These are phyloP conservation scores for Pemphredon lugubris DNA, from an alignment of 2,888 invertebrate species.

Conservation along the genomic window DNA sequence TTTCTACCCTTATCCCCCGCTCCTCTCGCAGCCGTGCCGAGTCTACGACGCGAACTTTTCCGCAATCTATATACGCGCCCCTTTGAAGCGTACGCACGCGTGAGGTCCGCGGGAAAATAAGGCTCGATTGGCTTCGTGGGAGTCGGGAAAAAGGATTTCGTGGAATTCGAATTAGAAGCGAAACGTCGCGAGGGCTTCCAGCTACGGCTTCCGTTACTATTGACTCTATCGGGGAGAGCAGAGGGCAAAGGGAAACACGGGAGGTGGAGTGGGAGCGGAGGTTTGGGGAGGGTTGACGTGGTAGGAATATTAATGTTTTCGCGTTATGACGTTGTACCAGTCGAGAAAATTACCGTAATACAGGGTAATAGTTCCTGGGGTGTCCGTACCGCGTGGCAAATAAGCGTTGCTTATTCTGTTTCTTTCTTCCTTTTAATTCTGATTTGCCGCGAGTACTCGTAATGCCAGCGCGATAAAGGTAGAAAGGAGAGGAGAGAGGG, in stretches of 20 bases:
- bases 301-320: slow-evolving; percentile 56
- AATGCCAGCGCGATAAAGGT: not conserved
- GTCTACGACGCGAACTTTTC: slow-evolving; percentile 61
- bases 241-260: slow-evolving; percentile 4
- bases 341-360: slow-evolving; percentile 56
- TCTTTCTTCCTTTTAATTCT: not conserved
- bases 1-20: slow-evolving; percentile 15
- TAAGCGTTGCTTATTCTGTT: slow-evolving; percentile 21
- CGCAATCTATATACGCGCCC: slow-evolving; percentile 55
- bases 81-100: slow-evolving; percentile 48
- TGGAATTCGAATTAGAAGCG: slow-evolving; percentile 64
- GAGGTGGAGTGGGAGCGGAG: too few species aligned
- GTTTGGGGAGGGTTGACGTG: slow-evolving; percentile 34
- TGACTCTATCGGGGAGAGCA: slow-evolving; percentile 47
- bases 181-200: slow-evolving; percentile 51
- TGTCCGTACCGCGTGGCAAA: slow-evolving; percentile 28
- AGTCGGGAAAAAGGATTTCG: slow-evolving; percentile 62
- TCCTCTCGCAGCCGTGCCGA: slow-evolving; percentile 1
- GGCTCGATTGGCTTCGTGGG: slow-evolving; percentile 55
- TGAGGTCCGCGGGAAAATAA: slow-evolving; percentile 47
- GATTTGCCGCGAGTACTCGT: not conserved
- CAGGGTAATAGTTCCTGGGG: slow-evolving; percentile 38
- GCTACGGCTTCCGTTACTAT: slow-evolving; percentile 40
- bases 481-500: too few species aligned
- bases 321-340: slow-evolving; percentile 47